Conservation (phyloP, 2,888 invertebrate species). For the Ochropleura plecta region DNA sequence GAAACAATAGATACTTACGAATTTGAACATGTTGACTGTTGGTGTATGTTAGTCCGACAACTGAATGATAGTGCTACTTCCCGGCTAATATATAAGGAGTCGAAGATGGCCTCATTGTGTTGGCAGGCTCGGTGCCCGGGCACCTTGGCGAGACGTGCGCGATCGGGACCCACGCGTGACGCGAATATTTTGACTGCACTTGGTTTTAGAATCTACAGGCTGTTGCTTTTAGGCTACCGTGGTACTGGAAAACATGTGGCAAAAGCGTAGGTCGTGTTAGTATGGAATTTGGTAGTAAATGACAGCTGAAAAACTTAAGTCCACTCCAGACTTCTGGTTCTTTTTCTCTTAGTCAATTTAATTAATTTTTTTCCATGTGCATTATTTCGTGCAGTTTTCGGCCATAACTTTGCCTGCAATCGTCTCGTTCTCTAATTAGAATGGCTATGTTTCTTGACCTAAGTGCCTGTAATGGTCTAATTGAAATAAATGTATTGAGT, state of each 20-base stretch:
- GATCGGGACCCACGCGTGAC: constrained; percentile 79
- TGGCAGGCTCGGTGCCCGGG: constrained; percentile 82
- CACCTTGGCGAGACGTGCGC: constrained; percentile 80
- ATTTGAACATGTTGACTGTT: constrained; percentile 88
- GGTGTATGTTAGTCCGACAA: constrained; percentile 74
- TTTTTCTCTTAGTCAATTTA: neutral
- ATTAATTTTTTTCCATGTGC: too few species aligned
- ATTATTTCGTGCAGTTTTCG: neutral
- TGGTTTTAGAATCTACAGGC: constrained; percentile 68
- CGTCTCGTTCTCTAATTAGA: neutral
- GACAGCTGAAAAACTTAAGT: neutral
- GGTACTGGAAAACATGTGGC: neutral
- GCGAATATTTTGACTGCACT: constrained; percentile 78
- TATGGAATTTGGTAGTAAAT: neutral
- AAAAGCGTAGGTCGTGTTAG: neutral
- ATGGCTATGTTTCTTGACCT: too few species aligned
- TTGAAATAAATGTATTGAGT: too few species aligned
- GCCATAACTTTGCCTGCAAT: neutral
- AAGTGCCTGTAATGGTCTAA: too few species aligned
- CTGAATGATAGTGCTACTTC: constrained; percentile 76
- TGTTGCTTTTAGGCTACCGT: constrained; percentile 61
- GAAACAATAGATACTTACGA: constrained; percentile 79
- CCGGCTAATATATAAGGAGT: constrained; percentile 84
- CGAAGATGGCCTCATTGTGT: constrained; percentile 82
- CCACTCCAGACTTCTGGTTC: neutral